Conservation (phyloP, 2,888 invertebrate species). For the Cyrtodaria siliqua region DNA sequence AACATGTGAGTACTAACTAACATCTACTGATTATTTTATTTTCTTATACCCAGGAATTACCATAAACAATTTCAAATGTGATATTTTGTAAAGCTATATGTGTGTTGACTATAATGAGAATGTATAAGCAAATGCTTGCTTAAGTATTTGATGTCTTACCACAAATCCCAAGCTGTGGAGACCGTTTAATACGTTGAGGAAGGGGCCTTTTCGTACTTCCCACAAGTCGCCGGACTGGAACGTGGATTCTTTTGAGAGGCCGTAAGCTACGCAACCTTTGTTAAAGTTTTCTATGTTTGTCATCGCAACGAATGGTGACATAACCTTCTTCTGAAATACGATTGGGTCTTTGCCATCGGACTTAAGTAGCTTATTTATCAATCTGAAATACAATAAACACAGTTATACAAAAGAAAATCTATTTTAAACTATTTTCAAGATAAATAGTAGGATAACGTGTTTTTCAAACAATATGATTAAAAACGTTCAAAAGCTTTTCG, state of each 20-base stretch:
- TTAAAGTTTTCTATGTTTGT: constrained; percentile 83
- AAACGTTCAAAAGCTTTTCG: no score
- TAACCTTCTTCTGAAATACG: constrained; percentile 78
- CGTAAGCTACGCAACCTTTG: constrained; percentile 78
- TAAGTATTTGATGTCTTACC: constrained; percentile 67
- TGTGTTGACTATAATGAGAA: no score
- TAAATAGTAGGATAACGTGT: no score
- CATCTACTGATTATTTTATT: no score
- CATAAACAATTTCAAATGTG: no score
- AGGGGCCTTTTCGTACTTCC: constrained; percentile 81
- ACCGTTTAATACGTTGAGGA: constrained; percentile 82
- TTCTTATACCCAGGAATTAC: no score
- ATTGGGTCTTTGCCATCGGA: constrained; percentile 73
- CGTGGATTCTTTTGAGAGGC: constrained; percentile 74
- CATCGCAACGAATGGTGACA: constrained; percentile 83
- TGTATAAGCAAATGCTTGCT: no score
- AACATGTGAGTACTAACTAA: no score
- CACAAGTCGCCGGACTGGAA: constrained; percentile 82
- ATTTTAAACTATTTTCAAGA: no score
- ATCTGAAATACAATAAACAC: constrained; percentile 68
- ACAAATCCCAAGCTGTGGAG: constrained; percentile 81
- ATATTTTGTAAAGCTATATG: no score
- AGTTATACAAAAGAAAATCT: no score
- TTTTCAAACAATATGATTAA: no score
- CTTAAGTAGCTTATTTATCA: constrained; percentile 81